Base-by-base conservation (phyloP, 2,113 vertebrate species). In the Poicephalus meyeri region DNA sequence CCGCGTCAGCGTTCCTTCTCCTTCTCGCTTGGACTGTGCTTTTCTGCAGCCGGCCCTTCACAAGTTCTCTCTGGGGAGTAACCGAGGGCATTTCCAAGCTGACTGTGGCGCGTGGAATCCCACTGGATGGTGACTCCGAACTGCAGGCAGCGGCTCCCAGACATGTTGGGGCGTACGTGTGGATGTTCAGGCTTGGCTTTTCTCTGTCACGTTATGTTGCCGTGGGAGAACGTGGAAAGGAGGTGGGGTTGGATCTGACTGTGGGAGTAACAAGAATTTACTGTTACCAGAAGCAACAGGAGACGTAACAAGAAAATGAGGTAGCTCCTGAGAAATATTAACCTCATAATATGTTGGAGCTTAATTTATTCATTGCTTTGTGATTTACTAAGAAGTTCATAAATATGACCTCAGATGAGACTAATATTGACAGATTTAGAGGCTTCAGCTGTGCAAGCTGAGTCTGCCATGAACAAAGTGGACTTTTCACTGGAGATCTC, bases 21-120 rank as follows among this genome's bases (percentile, higher is more conserved):
- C 28, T 9, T 2, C 6, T 56, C 24, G 6, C 31, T 79, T 53
- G 15, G 14, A 2, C 55, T 63, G 37, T 50, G 52, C 16, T 80
- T 84, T 95, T 53, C 83, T 84, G 41, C 97, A 98, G 98, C 94
- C 71, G 96, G 88, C 44, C 95, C 95, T 77, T 90, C 95, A 2
- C 46, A 24, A 15, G n/a, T 65, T 28, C 69, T 91, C 70, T 97
- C 96, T 63, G 13, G 94, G 66, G 77, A 89, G 31, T 88, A 44
- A 93, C 93, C 18, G 97, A 92, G 15, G 97, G 91, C 21, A 49
- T 96, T 65, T 97, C 98, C 95, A 97, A 97, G 87, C 81, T 97
- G 93, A 97, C 77, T 86, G 78, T 97, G 29, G 98, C 90, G 8
- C 97, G 87, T 17, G 77, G 97, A 87, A 96, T 92, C n/a, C 93